Conservation (phyloP, 2,113 vertebrate genomes). For the Dipodomys stephensi region DNA sequence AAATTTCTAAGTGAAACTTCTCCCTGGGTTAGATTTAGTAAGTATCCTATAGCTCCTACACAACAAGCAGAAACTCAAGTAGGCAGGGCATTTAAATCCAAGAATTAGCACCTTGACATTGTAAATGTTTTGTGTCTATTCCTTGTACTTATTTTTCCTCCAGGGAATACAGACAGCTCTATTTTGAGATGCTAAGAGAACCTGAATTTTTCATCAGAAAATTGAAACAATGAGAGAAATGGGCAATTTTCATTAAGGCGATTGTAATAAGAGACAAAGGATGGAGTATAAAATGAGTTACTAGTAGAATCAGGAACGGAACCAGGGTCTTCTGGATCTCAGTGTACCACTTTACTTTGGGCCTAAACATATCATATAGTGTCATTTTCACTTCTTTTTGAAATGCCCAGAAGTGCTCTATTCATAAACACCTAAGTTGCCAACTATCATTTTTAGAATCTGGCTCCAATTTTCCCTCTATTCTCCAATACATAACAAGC, state of each 20-base stretch:
- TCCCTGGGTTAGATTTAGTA: neutral
- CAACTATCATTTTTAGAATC: constrained; percentile 67
- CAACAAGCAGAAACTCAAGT: neutral
- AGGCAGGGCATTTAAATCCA: neutral
- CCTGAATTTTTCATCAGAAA: neutral
- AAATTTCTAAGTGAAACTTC: constrained; percentile 13
- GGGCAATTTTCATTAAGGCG: neutral
- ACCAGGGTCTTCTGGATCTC: constrained; percentile 2
- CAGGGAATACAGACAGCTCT: constrained; percentile 25
- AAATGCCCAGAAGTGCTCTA: constrained; percentile 58
- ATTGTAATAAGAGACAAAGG: constrained; percentile 45
- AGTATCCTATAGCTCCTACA: neutral
- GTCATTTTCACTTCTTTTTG: constrained; percentile 66
- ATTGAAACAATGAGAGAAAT: neutral
- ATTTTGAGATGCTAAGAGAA: constrained; percentile 15
- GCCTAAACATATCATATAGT: constrained; percentile 2
- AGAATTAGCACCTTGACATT: neutral
- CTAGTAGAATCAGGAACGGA: neutral
- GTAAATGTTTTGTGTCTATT: neutral
- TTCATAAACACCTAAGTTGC: constrained; percentile 65
- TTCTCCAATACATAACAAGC: constrained; percentile 43
- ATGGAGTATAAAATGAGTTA: constrained; percentile 25
- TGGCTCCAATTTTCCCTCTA: neutral
- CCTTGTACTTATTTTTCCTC: constrained; percentile 27
- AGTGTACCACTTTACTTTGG: constrained; percentile 33